Evolutionary conservation across 1,140 invertebrate species (phyloP).

Genomic region (Mamestra configurata): DNA sequence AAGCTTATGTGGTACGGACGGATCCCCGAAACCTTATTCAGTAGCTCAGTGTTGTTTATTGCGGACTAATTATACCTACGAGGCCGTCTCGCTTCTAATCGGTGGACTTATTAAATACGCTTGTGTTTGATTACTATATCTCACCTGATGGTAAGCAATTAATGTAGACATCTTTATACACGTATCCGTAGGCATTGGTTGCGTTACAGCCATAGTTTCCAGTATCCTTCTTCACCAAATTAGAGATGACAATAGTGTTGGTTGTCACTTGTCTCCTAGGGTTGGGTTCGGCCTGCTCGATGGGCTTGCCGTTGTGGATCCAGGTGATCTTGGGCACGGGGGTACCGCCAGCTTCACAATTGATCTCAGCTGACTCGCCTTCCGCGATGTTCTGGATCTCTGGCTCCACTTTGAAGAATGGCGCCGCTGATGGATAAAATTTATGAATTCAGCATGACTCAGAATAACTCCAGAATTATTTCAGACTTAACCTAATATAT

Average conservation of each 20-base stretch:
- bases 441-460: too few species aligned
- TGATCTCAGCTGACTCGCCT: constrained; percentile 95
- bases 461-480: too few species aligned
- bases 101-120: too few species aligned
- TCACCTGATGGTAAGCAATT: too few species aligned
- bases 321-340: constrained; percentile 97
- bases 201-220: constrained; percentile 99
- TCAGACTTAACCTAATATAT: too few species aligned
- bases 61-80: too few species aligned
- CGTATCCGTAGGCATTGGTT: constrained; percentile 98
- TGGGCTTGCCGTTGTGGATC: constrained; percentile 98
- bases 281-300: constrained; percentile 93
- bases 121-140: too few species aligned
- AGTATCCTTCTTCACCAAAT: constrained; percentile 96
- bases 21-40: too few species aligned
- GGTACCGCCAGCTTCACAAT: constrained; percentile 95
- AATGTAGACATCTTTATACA: constrained; percentile 99
- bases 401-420: constrained; percentile 97
- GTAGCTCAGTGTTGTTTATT: too few species aligned
- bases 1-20: too few species aligned
- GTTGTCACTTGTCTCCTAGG: constrained; percentile 90
- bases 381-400: constrained; percentile 96
- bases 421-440: too few species aligned
- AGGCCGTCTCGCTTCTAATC: too few species aligned
- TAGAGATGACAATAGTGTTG: constrained; percentile 94